Percentiles rank a stretch among this genome's conserved stretches.
phyloP scores from a whole-genome alignment of 2,113 vertebrate genomes.

The Neotragus pygmaeus region DNA sequence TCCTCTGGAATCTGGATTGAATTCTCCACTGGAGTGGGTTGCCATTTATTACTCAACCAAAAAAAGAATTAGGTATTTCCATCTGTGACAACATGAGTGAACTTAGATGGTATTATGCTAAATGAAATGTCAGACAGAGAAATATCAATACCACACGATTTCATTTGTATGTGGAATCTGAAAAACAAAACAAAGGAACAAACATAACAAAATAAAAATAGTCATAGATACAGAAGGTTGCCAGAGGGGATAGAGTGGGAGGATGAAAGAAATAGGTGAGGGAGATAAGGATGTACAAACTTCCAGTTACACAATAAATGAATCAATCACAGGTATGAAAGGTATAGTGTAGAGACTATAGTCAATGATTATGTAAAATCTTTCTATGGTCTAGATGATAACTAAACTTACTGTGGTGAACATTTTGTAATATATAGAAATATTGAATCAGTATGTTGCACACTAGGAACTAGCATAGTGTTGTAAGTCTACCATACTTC shows the following conservation, averaged over 20 bases:
- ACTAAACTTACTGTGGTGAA: background rate
- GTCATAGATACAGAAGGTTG: background rate
- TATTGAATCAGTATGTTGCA: background rate
- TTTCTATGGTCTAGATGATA: background rate
- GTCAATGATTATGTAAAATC: background rate
- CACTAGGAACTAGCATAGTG: background rate
- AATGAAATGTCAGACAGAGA: background rate
- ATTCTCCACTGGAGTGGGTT: background rate
- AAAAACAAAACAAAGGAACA: background rate
- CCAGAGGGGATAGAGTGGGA: background rate
- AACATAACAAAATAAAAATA: background rate
- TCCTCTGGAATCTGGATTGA: background rate
- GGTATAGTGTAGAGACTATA: background rate
- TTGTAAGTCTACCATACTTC: background rate
- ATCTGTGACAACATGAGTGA: background rate
- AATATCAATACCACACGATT: background rate
- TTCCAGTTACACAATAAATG: background rate
- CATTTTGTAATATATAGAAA: background rate
- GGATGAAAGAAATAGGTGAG: background rate
- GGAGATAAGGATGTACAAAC: background rate
- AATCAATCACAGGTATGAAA: background rate
- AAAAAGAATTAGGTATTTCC: background rate
- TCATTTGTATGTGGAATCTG: background rate
- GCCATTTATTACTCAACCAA: background rate
- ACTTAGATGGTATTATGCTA: background rate